A percentile compares a stretch with the other conserved stretches of the same genome.
Evolutionary conservation across 2,888 invertebrate species (phyloP).

Genomic region (Agrochola circellaris): DNA sequence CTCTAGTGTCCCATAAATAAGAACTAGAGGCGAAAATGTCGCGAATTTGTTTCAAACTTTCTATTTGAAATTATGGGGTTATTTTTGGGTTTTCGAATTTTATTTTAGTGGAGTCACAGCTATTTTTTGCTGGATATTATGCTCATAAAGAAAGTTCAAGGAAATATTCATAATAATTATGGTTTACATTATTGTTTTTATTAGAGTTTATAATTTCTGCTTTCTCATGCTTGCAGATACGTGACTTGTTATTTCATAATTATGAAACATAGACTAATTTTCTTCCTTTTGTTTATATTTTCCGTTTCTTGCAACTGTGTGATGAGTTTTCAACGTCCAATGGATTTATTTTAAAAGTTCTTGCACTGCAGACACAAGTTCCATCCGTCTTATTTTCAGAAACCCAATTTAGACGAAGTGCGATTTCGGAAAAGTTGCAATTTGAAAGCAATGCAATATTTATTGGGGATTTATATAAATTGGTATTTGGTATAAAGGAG

Average conservation of each 20-base stretch:
- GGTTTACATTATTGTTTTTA: no score
- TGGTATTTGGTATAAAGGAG: constrained; percentile 56
- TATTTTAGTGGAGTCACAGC: background rate
- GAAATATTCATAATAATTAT: background rate
- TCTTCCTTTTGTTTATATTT: background rate
- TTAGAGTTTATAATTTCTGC: background rate
- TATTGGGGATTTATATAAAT: constrained; percentile 66
- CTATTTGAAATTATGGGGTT: constrained; percentile 44
- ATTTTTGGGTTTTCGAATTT: constrained; percentile 11
- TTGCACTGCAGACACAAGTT: constrained; percentile 33
- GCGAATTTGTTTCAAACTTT: constrained; percentile 51
- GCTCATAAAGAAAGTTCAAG: background rate
- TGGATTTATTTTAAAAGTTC: constrained; percentile 49
- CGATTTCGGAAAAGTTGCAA: constrained; percentile 63
- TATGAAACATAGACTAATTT: background rate
- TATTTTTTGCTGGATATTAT: background rate
- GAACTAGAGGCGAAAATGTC: constrained; percentile 25
- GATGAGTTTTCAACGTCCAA: constrained; percentile 22
- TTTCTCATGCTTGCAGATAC: background rate
- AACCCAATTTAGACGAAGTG: constrained; percentile 43
- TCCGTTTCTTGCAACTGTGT: background rate
- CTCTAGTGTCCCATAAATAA: constrained; percentile 48
- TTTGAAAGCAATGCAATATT: constrained; percentile 69
- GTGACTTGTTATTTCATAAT: background rate
- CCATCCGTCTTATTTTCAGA: constrained; percentile 55